Base-by-base conservation (phyloP, 2,113 vertebrate species). In the Mus spicilegus region DNA sequence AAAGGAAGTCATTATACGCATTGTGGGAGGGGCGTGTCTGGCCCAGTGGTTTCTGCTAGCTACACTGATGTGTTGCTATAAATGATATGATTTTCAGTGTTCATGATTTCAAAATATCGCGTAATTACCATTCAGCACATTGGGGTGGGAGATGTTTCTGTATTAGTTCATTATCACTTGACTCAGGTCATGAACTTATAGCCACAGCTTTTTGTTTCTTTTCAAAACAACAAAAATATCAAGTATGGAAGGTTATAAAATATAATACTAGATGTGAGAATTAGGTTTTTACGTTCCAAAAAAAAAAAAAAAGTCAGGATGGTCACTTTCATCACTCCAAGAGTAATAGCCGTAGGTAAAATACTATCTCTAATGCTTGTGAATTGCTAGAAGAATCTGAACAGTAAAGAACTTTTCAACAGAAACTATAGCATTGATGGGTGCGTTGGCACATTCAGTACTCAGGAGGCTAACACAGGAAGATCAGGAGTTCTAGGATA, bases 221-320 rank as follows among this genome's bases (percentile, higher is more conserved):
- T 93, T 97, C 84, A 16, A 93, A 93, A 6, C 85, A n/a, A 42
- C 36, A 61, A 95, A 85, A 95, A 96, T 77, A 86, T 3, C 39
- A 17, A 92, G 17, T 63, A 87, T 14, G 91, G 46, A 91, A 92
- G 10, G n/a, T 87, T 96, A 80, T 85, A 51, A 93, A 67, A 54
- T 56, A 46, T 61, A 77, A 61, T 24, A 91, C 2, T 51, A 8
- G 58, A 86, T 82, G 16, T 91, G 13, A 24, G 49, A 72, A 54
- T 90, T 93, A 28, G 6, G 65, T 6, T 67, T 65, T 33, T 49
- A 58, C 65, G 72, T 51, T 72, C 76, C 51, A 81, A 65, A 86
- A 91, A 72, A n/a, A 36, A 17, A n/a, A 73, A 42, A 75, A 42
- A 30, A 65, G 87, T 33, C 58, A 91, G 91, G 95, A 61, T 87